phyloP scores from a whole-genome alignment of 2,888 invertebrate species.

The Leptopterna dolabrata region DNA sequence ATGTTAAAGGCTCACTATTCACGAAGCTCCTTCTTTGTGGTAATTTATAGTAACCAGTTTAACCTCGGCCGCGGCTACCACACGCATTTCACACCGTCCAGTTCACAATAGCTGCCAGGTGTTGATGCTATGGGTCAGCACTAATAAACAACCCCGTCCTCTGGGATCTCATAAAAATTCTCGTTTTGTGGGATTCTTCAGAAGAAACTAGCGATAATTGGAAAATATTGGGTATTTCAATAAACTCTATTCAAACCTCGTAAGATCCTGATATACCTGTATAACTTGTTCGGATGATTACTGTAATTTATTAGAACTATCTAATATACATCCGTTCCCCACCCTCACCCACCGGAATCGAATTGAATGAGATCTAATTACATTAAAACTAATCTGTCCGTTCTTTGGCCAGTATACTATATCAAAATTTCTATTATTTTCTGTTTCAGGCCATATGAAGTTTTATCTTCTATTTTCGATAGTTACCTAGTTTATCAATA shows the following conservation, averaged over 20 bases:
- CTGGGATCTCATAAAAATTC: background rate
- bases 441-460: too few relatives aligned
- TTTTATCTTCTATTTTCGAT: too few relatives aligned
- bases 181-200: background rate
- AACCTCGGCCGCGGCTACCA: background rate
- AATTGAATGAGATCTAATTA: too few relatives aligned
- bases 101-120: conserved; percentile 7
- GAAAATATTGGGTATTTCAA: background rate
- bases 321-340: too few relatives aligned
- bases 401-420: too few relatives aligned
- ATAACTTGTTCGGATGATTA: too few relatives aligned
- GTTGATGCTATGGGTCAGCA: conserved; percentile 17
- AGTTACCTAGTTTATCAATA: too few relatives aligned
- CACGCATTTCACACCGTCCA: conserved; percentile 10
- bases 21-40: background rate
- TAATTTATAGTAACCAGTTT: conserved; percentile 35
- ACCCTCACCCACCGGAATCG: too few relatives aligned
- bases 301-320: too few relatives aligned
- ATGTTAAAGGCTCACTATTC: background rate
- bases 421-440: too few relatives aligned
- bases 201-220: background rate
- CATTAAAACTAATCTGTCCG: too few relatives aligned
- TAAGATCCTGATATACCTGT: background rate
- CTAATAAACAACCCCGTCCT: background rate
- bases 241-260: background rate